Evolutionary conservation across 2,888 invertebrate genomes (phyloP), one percentile per base, ranked within the genome.

Genomic region (Euplagia quadripunctaria): DNA sequence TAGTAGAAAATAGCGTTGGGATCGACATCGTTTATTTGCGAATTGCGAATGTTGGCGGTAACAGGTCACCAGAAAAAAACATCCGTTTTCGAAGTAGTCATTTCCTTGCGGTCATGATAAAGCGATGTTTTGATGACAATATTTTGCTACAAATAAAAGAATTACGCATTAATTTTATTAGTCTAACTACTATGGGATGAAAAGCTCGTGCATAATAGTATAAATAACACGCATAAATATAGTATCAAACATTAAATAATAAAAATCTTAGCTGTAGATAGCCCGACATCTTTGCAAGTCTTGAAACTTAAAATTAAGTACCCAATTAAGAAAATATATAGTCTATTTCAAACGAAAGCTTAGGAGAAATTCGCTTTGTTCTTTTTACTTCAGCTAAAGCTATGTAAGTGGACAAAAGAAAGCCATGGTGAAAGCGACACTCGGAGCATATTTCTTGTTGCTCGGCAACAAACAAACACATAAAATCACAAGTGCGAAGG

Each of bases 381-480:
- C 52, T 71, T 31, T 49, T 66, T 41, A 46, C 63, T 80, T 63
- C 42, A 52, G 65, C 46, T 72, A 42, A 72, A 72, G 73, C 72
- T 74, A 73, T 63, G 63, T 51, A 65, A 74, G 61, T 63, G 58
- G 64, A 71, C 68, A 68, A 69, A 76, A 49, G 65, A 78, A 72
- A 76, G 58, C 67, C 66, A 68, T 72, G 41, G 74, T 51, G 74
- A 78, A 77, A 82, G 71, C 73, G 52, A 17, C 69, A 64, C 61
- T 76, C 43, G 20, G 14, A 52, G 66, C 66, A 67, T 72, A 71
- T 68, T 70, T 64, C 49, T 17, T 31, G 64, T 20, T 74, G 46
- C 69, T 70, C 55, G 52, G 70, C 70, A 63, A 71, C 80, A 77
- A 79, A 68, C 67, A 80, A 79, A 83, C 66, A 82, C 76, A 81